Evolutionary conservation across 1,140 invertebrate species (phyloP).

Genomic region (Macrobrachium rosenbergii): DNA sequence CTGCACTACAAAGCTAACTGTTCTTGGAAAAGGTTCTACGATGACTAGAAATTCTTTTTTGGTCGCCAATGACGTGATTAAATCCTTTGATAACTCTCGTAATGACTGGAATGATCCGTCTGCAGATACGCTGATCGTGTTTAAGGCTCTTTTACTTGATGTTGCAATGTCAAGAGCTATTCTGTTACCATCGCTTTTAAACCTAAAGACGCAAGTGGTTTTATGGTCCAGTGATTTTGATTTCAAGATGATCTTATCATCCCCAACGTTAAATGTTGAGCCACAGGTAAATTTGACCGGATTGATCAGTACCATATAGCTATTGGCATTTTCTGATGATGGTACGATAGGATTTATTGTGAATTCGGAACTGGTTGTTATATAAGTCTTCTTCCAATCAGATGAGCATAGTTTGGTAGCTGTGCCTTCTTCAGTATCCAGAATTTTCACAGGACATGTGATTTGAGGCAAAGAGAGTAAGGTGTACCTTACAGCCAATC

Average conservation of each 20-base stretch:
- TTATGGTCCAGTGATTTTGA: neutral
- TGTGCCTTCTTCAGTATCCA: conserved; percentile 19
- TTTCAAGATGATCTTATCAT: conserved; percentile 21
- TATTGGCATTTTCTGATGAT: neutral
- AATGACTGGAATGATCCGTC: conserved; percentile 39
- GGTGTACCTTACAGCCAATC: conserved; percentile 23
- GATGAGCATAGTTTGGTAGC: conserved; percentile 7
- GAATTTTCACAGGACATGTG: conserved; percentile 22
- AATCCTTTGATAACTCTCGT: neutral
- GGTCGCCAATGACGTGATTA: conserved; percentile 33
- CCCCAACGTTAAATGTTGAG: conserved; percentile 14
- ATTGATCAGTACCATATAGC: conserved; percentile 20
- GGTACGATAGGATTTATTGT: neutral
- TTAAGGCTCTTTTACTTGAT: conserved; percentile 4
- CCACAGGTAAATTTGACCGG: conserved; percentile 33
- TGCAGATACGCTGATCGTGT: conserved; percentile 36
- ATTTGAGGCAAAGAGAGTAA: conserved; percentile 21
- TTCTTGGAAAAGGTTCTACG: conserved; percentile 23
- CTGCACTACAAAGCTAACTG: conserved; percentile 39
- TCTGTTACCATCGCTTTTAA: conserved; percentile 25
- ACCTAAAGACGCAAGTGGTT: conserved; percentile 39
- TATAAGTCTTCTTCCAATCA: conserved; percentile 34
- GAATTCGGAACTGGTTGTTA: conserved; percentile 20
- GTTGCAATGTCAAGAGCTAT: conserved; percentile 44
- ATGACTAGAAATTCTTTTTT: conserved; percentile 46